phyloP scores from a whole-genome alignment of 2,113 vertebrate genomes.

The Podarcis muralis region DNA sequence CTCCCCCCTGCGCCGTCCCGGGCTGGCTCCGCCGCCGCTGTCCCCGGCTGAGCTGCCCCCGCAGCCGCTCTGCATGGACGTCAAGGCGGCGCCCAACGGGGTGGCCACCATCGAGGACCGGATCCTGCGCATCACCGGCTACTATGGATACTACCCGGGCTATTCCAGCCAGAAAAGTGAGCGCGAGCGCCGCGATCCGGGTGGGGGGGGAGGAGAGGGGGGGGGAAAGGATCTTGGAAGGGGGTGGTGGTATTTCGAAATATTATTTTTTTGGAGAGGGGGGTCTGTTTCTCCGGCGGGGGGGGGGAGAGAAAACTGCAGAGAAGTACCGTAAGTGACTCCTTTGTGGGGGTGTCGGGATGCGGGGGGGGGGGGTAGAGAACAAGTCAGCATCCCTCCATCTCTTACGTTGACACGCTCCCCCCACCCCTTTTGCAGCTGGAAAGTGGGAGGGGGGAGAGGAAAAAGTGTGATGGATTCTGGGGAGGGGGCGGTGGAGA shows the following conservation, averaged over 20 bases:
- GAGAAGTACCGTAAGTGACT: too few species aligned
- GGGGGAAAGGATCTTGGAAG: background rate
- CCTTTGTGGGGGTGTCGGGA: background rate
- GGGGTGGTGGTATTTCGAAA: too few species aligned
- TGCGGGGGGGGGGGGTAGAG: background rate
- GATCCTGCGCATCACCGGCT: conserved; percentile 96
- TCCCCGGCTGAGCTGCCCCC: conserved; percentile 35
- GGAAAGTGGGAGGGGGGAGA: background rate
- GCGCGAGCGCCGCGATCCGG: conserved; percentile 44
- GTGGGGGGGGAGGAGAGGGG: too few species aligned
- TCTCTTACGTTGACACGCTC: too few species aligned
- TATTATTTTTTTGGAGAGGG: too few species aligned
- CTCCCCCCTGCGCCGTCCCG: background rate
- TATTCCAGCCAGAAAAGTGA: conserved; percentile 98
- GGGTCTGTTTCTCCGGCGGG: background rate
- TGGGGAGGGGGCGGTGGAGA: background rate
- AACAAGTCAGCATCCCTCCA: background rate
- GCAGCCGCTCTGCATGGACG: conserved; percentile 76
- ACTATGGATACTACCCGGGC: conserved; percentile 96
- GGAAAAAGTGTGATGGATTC: background rate
- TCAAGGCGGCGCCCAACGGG: conserved; percentile 91
- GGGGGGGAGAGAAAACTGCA: background rate
- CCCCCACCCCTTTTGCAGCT: background rate
- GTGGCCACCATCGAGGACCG: conserved; percentile 96
- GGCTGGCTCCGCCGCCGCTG: background rate